These are phyloP conservation scores for Neopelma chrysocephalum DNA, from an alignment of 2,797 vertebrate species.

Conservation along the genomic window DNA sequence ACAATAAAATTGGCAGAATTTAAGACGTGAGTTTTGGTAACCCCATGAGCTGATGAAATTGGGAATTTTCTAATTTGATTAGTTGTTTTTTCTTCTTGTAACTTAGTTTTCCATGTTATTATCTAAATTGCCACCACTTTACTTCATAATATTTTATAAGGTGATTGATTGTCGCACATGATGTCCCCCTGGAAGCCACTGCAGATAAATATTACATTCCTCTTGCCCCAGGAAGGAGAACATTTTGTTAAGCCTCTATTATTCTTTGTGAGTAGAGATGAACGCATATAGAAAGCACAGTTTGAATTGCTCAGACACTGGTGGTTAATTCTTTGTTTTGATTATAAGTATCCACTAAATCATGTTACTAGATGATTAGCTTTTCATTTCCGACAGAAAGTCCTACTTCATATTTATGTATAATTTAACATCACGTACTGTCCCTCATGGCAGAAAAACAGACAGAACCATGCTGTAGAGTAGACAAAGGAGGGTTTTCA, in stretches of 20 bases:
- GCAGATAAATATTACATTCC: conserved; percentile 1
- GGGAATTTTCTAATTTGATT: neutral
- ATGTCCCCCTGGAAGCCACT: neutral
- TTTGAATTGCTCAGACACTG: neutral
- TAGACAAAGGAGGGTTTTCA: conserved; percentile 11
- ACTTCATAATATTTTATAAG: conserved; percentile 37
- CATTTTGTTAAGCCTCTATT: conserved; percentile 38
- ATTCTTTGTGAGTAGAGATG: conserved; percentile 30
- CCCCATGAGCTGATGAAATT: neutral
- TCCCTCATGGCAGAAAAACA: neutral
- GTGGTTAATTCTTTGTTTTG: conserved; percentile 30
- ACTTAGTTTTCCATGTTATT: neutral
- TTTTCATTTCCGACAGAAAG: conserved; percentile 45
- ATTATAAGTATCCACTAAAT: conserved; percentile 44
- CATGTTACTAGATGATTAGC: neutral
- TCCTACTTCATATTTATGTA: conserved; percentile 20
- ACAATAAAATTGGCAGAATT: neutral
- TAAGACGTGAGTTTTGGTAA: neutral
- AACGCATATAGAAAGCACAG: conserved; percentile 5
- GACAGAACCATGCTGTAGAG: neutral
- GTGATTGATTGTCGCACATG: neutral
- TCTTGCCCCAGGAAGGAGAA: neutral
- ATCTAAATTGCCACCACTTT: conserved; percentile 2
- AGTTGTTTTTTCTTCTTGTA: neutral
- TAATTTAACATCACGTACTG: neutral